These are phyloP conservation scores for Drosophila sordidula DNA, from an alignment of 2,888 invertebrate species.

Conservation along the genomic window DNA sequence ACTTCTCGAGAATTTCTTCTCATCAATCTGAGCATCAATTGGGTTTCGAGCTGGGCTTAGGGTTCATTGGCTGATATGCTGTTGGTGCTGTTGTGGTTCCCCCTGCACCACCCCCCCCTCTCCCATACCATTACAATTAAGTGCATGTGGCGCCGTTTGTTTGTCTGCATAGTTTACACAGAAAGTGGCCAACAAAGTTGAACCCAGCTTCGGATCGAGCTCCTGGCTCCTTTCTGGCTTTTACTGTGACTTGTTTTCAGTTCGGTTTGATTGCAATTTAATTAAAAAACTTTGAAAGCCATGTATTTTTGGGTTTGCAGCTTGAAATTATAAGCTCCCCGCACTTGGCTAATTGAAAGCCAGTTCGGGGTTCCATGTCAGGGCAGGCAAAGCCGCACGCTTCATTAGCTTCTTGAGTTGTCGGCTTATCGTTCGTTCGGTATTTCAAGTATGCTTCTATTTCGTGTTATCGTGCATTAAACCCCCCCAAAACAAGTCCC, in stretches of 20 bases:
- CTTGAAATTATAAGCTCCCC: constrained; percentile 29
- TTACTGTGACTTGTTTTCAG: constrained; percentile 15
- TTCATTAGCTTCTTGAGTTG: constrained; percentile 46
- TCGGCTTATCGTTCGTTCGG: constrained; percentile 42
- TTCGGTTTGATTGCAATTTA: constrained; percentile 53
- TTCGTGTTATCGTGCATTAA: constrained; percentile 66
- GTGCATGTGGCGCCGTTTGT: constrained; percentile 47
- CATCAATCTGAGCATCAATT: constrained; percentile 42
- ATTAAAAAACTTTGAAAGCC: constrained; percentile 51
- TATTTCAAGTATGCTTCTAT: constrained; percentile 44
- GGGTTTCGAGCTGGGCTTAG: constrained; percentile 26
- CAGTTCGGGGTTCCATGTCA: constrained; percentile 22
- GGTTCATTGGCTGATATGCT: constrained; percentile 57
- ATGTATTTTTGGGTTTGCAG: constrained; percentile 29
- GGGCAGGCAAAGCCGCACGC: constrained; percentile 14
- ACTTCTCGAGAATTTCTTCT: constrained; percentile 48
- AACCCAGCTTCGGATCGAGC: not conserved
- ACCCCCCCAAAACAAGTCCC: constrained; percentile 55
- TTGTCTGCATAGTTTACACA: constrained; percentile 52
- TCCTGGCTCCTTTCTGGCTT: not conserved
- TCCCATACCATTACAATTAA: constrained; percentile 42
- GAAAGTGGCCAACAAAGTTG: constrained; percentile 15
- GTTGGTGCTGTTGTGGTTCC: not conserved
- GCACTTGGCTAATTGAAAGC: constrained; percentile 26
- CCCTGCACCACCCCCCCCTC: not conserved